Conservation (phyloP, 2,113 vertebrate species). For the Paramormyrops kingsleyae region DNA sequence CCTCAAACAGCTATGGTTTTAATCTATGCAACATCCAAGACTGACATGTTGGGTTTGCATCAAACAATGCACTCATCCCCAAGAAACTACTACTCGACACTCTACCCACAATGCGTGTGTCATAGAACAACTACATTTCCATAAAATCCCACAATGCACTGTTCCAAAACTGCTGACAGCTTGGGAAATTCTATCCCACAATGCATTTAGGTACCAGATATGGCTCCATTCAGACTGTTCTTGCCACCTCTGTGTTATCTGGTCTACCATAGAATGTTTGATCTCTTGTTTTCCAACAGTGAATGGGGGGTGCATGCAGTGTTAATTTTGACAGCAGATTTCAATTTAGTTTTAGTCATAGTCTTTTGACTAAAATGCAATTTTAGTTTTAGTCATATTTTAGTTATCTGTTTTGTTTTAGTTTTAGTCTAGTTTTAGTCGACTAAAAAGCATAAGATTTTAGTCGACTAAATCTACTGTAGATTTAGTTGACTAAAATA, state of each 20-base stretch:
- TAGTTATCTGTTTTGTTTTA: no score
- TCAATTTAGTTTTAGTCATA: no score
- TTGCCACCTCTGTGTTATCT: not conserved
- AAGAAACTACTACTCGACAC: not conserved
- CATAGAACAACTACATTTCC: not conserved
- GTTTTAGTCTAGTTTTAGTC: no score
- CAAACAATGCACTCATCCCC: not conserved
- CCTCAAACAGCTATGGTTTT: not conserved
- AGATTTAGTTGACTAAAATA: no score
- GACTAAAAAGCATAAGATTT: no score
- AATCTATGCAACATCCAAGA: not conserved
- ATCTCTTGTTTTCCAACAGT: not conserved
- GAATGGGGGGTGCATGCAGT: not conserved
- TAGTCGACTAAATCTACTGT: no score
- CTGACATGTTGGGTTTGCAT: not conserved
- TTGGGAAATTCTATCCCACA: not conserved
- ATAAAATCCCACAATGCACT: not conserved
- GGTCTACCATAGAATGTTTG: not conserved
- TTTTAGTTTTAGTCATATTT: no score
- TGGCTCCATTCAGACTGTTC: not conserved
- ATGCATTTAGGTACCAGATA: not conserved
- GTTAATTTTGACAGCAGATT: no score
- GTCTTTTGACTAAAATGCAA: no score
- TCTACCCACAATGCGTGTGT: not conserved
- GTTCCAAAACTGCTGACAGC: not conserved